Conservation (phyloP, 1,140 invertebrate species). For the Portunus trituberculatus region DNA sequence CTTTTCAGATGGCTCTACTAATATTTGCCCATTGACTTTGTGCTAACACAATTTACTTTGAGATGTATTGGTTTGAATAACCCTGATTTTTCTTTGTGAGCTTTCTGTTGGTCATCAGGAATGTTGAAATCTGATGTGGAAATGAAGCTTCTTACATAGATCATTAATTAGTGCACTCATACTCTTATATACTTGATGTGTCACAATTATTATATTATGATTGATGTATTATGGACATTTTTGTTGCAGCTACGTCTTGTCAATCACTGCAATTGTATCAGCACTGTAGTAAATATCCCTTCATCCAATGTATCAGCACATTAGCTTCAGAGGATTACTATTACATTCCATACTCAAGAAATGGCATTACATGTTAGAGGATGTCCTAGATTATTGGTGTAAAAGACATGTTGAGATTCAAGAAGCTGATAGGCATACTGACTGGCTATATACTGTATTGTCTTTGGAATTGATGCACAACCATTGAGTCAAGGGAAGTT, state of each 20-base stretch:
- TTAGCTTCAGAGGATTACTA: neutral
- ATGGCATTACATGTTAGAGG: neutral
- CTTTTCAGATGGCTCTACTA: slow-evolving; percentile 22
- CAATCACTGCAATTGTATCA: neutral
- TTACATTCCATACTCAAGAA: neutral
- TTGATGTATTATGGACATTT: neutral
- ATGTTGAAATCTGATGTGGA: neutral
- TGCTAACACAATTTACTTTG: neutral
- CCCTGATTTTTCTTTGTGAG: neutral
- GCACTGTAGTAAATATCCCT: neutral
- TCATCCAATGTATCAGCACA: neutral
- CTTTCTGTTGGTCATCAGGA: neutral
- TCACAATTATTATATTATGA: neutral
- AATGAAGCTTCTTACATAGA: neutral
- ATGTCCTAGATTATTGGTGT: neutral
- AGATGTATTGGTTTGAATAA: slow-evolving; percentile 15
- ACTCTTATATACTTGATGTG: neutral
- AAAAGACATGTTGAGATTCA: neutral
- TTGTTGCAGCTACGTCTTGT: neutral
- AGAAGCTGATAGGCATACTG: neutral
- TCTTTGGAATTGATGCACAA: too few species aligned
- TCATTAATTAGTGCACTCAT: neutral
- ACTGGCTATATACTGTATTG: neutral
- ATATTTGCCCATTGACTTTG: slow-evolving; percentile 11
- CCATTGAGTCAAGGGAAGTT: neutral